Conservation (phyloP, 2,888 invertebrate species). For the Caenorhabditis parvicauda region DNA sequence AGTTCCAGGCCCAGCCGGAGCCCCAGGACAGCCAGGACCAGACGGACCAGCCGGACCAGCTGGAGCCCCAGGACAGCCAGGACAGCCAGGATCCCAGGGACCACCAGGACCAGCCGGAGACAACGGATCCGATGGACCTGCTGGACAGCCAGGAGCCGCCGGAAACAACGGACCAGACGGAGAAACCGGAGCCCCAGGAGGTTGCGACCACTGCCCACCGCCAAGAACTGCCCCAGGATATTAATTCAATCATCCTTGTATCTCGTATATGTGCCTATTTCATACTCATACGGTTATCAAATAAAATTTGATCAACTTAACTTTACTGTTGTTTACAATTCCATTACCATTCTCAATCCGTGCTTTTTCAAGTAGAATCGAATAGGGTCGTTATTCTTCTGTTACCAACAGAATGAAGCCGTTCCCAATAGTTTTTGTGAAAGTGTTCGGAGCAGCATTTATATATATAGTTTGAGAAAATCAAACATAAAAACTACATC, state of each 20-base stretch:
- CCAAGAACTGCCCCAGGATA: conserved; percentile 52
- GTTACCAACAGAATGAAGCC: too few relatives aligned
- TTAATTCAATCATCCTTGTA: conserved; percentile 22
- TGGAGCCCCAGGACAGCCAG: conserved; percentile 36
- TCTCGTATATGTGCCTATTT: too few relatives aligned
- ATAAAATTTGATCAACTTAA: too few relatives aligned
- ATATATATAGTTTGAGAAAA: too few relatives aligned
- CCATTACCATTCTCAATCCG: too few relatives aligned
- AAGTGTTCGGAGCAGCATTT: too few relatives aligned
- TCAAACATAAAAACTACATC: too few relatives aligned
- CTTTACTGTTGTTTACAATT: too few relatives aligned
- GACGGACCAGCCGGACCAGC: conserved; percentile 44
- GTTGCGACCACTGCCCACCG: conserved; percentile 53
- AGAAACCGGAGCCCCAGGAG: conserved; percentile 45
- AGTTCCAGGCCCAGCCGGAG: conserved; percentile 32
- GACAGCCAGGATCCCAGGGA: conserved; percentile 36
- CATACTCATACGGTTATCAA: too few relatives aligned
- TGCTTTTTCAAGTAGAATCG: too few relatives aligned
- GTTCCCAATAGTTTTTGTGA: too few relatives aligned
- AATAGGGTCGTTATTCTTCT: too few relatives aligned
- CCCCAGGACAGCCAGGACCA: conserved; percentile 30
- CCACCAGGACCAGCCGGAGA: conserved; percentile 44
- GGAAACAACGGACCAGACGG: conserved; percentile 42
- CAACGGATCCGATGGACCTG: conserved; percentile 43
- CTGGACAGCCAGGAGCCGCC: conserved; percentile 39